Evolutionary conservation across 1,140 invertebrate genomes (phyloP), one percentile per base, ranked within the genome.

Genomic region (Drosophila tsacasi): DNA sequence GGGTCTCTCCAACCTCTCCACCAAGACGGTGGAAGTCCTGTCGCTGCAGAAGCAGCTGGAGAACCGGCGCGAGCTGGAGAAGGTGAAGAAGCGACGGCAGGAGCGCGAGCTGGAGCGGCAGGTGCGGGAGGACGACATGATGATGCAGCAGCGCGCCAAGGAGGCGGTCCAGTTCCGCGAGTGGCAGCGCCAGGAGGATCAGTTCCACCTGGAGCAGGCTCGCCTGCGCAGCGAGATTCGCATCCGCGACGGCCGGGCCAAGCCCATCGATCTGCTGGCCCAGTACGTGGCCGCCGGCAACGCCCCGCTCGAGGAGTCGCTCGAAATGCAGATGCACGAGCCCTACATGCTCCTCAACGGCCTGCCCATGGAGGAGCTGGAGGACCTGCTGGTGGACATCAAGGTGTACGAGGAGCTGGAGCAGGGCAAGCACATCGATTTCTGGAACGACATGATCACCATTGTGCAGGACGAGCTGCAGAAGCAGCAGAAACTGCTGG

Each of bases 251-350:
- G 98, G 98, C 10, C 93, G 98, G 92, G 99, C 99, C 0, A 99
- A 99, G 93, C 98, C 99, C 1, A 99, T 99, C 82, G 99, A 99
- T 95, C 94, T 99, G 57, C 93, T 99, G 46, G 98, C 98, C 0
- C 98, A 99, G 93, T 99, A 99, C 90, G 98, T 99, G 30, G 98
- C 97, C 92, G 63, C 85, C 1, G 85, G 81, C 23, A 97, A 97
- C 1, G 97, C 98, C 91, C 97, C 98, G 84, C 96, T 98, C 83
- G 96, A 97, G 37, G 97, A 98, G 93, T 97, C 97, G 4, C 96
- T 99, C 27, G 98, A 99, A 94, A 98, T 99, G 97, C 98, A 99
- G 94, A 98, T 99, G 97, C 98, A 99, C 91, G 98, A 99, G 93
- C 99, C 99, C 0, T 99, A 99, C 85, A 98, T 97, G 0, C 98